Evolutionary conservation across 2,113 vertebrate species (phyloP).

Genomic region (Otus sunia): DNA sequence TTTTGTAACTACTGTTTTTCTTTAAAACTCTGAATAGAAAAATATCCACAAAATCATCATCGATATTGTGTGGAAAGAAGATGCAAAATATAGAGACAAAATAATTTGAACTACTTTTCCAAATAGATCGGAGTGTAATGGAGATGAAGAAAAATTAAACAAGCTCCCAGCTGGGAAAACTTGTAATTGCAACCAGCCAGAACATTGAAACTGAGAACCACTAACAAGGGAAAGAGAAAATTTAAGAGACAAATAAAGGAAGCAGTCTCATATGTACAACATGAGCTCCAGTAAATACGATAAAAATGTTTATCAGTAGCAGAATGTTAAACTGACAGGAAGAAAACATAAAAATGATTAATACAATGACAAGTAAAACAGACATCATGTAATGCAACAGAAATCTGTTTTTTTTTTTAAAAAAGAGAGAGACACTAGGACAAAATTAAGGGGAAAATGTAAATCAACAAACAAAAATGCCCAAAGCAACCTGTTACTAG

Average conservation of each 20-base stretch:
- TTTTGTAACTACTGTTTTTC: neutral
- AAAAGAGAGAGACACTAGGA: neutral
- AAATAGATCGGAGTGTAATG: conserved; percentile 59
- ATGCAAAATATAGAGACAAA: conserved; percentile 62
- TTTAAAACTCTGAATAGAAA: neutral
- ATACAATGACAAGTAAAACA: conserved; percentile 48
- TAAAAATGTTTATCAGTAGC: conserved; percentile 48
- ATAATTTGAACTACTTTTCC: conserved; percentile 59
- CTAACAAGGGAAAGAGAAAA: conserved; percentile 70
- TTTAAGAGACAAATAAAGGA: conserved; percentile 68
- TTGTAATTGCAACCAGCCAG: conserved; percentile 74
- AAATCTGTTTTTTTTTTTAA: conserved; percentile 47
- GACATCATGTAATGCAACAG: conserved; percentile 12
- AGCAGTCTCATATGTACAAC: conserved; percentile 54
- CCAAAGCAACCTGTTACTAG: conserved; percentile 47
- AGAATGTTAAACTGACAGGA: conserved; percentile 48
- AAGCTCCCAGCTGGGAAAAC: conserved; percentile 72
- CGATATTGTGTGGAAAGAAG: conserved; percentile 15
- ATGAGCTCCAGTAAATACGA: conserved; percentile 65
- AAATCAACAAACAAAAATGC: conserved; percentile 52
- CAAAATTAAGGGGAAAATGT: conserved; percentile 43
- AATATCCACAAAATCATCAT: neutral
- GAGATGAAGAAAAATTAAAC: conserved; percentile 60
- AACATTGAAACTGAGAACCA: conserved; percentile 72
- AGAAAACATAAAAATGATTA: conserved; percentile 65